These are phyloP conservation scores for Vipera ursinii DNA, from an alignment of 2,797 vertebrate species.

Conservation along the genomic window DNA sequence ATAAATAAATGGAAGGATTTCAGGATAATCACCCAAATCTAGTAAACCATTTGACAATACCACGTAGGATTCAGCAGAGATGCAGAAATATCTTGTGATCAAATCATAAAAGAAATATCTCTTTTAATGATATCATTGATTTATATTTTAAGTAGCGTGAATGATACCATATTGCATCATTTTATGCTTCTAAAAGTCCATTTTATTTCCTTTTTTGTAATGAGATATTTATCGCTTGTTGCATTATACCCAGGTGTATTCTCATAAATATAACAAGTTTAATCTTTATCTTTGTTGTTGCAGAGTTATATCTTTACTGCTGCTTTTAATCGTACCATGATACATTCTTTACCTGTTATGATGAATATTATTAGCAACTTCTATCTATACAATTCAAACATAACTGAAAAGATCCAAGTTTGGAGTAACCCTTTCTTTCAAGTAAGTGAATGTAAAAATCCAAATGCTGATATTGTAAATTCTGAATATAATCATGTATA, in stretches of 20 bases:
- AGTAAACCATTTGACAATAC: neutral
- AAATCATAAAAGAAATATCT: neutral
- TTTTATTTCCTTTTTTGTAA: neutral
- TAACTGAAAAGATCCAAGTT: constrained; percentile 81
- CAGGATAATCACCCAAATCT: neutral
- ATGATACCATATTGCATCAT: neutral
- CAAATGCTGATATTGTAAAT: neutral
- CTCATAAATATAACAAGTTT: neutral
- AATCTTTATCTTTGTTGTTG: constrained; percentile 8
- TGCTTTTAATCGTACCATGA: constrained; percentile 89
- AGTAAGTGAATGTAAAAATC: constrained; percentile 72
- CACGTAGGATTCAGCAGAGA: neutral
- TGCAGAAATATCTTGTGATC: neutral
- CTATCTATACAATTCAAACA: constrained; percentile 80
- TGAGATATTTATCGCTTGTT: neutral
- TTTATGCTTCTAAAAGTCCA: neutral
- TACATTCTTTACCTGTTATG: constrained; percentile 88
- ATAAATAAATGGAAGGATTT: neutral
- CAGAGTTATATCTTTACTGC: constrained; percentile 82
- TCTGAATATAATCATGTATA: neutral
- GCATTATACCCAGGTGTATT: neutral
- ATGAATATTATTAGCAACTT: constrained; percentile 91
- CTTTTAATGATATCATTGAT: neutral
- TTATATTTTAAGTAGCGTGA: neutral
- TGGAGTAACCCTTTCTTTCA: constrained; percentile 94